These are phyloP conservation scores for Allochrocebus solatus DNA, from an alignment of 2,797 vertebrate species.

Conservation along the genomic window DNA sequence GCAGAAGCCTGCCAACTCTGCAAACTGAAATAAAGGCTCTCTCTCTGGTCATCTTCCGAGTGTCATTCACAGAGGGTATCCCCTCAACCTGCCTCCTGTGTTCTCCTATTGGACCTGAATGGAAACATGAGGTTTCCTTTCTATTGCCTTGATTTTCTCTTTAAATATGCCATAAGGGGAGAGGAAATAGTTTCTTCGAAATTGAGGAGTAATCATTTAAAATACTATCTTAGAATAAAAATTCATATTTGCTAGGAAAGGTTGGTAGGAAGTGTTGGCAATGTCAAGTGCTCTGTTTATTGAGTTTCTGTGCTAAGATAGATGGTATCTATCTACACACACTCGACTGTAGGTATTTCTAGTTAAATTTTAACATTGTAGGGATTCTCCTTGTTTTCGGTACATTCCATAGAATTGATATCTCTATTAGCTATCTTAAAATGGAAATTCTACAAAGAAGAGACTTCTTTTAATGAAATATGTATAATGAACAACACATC, in stretches of 20 bases:
- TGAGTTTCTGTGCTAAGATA: not conserved
- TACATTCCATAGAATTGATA: not conserved
- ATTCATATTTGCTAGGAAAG: not conserved
- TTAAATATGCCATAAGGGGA: not conserved
- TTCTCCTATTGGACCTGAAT: not conserved
- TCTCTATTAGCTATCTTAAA: not conserved
- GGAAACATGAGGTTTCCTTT: not conserved
- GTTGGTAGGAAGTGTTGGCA: not conserved
- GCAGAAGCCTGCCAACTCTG: not conserved
- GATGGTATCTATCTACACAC: not conserved
- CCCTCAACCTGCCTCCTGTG: not conserved
- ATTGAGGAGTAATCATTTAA: not conserved
- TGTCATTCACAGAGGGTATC: not conserved
- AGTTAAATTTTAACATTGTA: not conserved
- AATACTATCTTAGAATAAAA: not conserved
- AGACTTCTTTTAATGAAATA: not conserved
- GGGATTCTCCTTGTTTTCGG: not conserved
- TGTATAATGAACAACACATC: not conserved
- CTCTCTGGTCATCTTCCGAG: not conserved
- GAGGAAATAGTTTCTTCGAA: not conserved
- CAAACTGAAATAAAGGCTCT: rapidly evolving
- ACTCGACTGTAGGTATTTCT: not conserved
- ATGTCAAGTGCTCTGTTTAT: not conserved
- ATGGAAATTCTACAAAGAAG: not conserved
- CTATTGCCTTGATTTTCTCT: not conserved